These are phyloP conservation scores for Acanthopagrus latus DNA, from an alignment of 2,797 vertebrate genomes.

Conservation along the genomic window DNA sequence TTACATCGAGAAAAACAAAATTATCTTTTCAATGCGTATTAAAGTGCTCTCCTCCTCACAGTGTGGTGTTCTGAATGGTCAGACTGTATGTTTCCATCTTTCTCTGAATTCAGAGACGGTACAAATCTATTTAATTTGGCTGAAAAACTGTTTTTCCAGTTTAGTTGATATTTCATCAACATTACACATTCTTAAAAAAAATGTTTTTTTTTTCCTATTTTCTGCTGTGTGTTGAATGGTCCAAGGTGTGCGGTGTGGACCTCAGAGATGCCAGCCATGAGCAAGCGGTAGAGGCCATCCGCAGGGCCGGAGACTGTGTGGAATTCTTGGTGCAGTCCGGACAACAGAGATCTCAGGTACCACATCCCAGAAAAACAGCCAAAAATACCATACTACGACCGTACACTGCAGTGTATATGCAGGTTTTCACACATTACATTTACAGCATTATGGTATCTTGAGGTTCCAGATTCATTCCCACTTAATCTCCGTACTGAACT, in stretches of 20 bases:
- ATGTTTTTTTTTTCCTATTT: background rate
- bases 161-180: background rate
- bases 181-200: background rate
- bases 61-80: too few species aligned
- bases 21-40: too few species aligned
- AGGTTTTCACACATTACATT: slow-evolving; percentile 1
- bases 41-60: too few species aligned
- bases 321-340: slow-evolving; percentile 91
- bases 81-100: too few species aligned
- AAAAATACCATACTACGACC: background rate
- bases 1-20: too few species aligned
- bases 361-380: background rate
- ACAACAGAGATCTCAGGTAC: slow-evolving; percentile 86
- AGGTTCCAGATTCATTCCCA: background rate
- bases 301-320: slow-evolving; percentile 92
- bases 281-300: slow-evolving; percentile 96
- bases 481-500: slow-evolving; percentile 24
- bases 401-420: background rate
- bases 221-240: slow-evolving; percentile 21
- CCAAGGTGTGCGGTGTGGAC: slow-evolving; percentile 93
- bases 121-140: too few species aligned
- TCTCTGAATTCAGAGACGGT: too few species aligned
- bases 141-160: too few species aligned
- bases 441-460: background rate
- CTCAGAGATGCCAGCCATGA: slow-evolving; percentile 96